Evolutionary conservation across 2,113 vertebrate species (phyloP), one percentile per base, ranked within the genome.

Genomic region (Tringa solitaria): DNA sequence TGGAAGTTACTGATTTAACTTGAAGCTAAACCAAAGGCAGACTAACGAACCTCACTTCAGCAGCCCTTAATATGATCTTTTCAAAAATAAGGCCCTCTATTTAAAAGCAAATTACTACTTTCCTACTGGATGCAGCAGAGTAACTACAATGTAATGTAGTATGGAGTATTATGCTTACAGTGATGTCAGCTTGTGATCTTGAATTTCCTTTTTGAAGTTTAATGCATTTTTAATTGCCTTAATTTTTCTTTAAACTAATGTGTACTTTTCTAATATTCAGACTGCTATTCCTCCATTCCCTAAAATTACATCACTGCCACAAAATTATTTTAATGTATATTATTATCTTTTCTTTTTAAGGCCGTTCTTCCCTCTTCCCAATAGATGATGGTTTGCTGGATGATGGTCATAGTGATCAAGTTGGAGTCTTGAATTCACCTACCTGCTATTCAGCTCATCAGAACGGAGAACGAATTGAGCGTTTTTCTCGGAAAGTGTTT

Each of bases 401-500:
- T 1, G 99, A 99, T 50, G 98, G 99, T 67, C 99, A 99, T 12
- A 98, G 97, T 81, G 99, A 99, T 97, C 99, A 99, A 94, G 99
- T 99, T 57, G 99, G 99, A 82, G 98, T 99, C 79, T 95, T 99
- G 54, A 99, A 99, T 95, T 99, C 99, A 51, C 98, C 99, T 45
- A 98, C 98, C 75, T 99, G 99, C 96, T 99, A 99, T 87, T 98
- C 98, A 37, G 98, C 99, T 51, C 99, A 99, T 97, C 99, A 99
- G 88, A 99, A 99, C 14, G 99, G 99, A 82, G 99, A 99, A 56
- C 97, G 99, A 78, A 99, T 99, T 23, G 99, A 99, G 96, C 99
- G 99, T 68, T 99, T 99, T 95, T 99, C 99, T 68, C 98, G 99
- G n/a, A 99, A 99, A 81, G 99, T 99, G 88, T 99, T 99, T 91